Percentiles rank a stretch among this genome's conserved stretches.
These are phyloP conservation scores for Arvicanthis niloticus DNA, from an alignment of 2,113 vertebrate species.

Conservation along the genomic window DNA sequence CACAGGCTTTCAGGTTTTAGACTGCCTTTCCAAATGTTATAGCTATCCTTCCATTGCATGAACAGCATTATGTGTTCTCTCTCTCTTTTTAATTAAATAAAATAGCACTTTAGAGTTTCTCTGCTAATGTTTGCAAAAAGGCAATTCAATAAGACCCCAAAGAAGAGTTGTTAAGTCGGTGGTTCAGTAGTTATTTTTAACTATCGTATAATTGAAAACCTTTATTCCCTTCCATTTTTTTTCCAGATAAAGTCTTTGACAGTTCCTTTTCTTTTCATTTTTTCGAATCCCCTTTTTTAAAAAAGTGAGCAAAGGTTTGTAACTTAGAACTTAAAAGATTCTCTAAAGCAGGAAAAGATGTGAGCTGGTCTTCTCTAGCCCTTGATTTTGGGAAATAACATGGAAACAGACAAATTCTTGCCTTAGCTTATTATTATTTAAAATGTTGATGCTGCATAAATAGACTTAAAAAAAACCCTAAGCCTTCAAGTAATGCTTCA, in stretches of 20 bases:
- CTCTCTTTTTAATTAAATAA: not conserved
- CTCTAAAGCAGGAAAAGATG: not conserved
- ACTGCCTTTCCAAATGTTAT: not conserved
- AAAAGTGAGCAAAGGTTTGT: constrained; percentile 6
- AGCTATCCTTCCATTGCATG: constrained; percentile 19
- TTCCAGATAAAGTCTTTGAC: constrained; percentile 70
- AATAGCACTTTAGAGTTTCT: constrained; percentile 34
- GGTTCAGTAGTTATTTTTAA: constrained; percentile 75
- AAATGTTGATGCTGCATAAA: not conserved
- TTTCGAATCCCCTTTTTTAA: not conserved
- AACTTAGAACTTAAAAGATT: constrained; percentile 26
- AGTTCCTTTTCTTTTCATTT: constrained; percentile 69
- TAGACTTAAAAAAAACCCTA: not conserved
- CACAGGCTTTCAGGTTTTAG: not conserved
- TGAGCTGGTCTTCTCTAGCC: not conserved
- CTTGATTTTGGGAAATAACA: not conserved
- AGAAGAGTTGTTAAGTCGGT: constrained; percentile 73
- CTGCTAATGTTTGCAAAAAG: constrained; percentile 35
- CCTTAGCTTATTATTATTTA: not conserved
- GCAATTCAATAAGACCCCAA: constrained; percentile 68
- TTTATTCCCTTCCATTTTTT: constrained; percentile 65
- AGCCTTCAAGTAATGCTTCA: not conserved
- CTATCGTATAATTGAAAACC: constrained; percentile 62
- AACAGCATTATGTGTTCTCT: not conserved
- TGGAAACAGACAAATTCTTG: not conserved